A percentile compares a stretch with the other conserved stretches of the same genome.
Evolutionary conservation across 2,888 invertebrate species (phyloP).

Genomic region (Callinectes sapidus): DNA sequence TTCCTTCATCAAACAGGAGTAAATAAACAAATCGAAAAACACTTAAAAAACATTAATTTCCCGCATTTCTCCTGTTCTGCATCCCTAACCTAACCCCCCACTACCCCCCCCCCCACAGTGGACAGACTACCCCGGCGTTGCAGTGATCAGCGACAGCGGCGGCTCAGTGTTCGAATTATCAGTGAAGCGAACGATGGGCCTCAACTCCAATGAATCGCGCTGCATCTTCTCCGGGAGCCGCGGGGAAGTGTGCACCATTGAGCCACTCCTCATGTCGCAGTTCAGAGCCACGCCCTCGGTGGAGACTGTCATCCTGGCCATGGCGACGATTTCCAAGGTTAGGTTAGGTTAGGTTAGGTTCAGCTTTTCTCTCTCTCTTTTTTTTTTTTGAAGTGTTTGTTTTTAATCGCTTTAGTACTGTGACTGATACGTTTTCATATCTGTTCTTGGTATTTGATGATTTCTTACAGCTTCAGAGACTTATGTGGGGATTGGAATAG

Average conservation of each 20-base stretch:
- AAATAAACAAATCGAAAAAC: too few species aligned
- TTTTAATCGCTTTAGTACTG: too few species aligned
- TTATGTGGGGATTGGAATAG: too few species aligned
- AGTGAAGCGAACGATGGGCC: slow-evolving; percentile 83
- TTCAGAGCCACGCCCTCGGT: slow-evolving; percentile 82
- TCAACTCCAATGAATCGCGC: slow-evolving; percentile 84
- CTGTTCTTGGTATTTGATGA: too few species aligned
- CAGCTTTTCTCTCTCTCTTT: background rate
- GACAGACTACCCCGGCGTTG: slow-evolving; percentile 84
- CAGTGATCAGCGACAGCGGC: slow-evolving; percentile 91
- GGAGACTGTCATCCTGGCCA: slow-evolving; percentile 87
- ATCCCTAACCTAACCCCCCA: too few species aligned
- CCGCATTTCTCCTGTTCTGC: too few species aligned
- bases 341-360: background rate
- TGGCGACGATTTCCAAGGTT: slow-evolving; percentile 95
- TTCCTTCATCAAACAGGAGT: too few species aligned
- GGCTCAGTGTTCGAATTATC: slow-evolving; percentile 93
- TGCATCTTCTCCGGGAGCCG: slow-evolving; percentile 98
- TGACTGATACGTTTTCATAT: too few species aligned
- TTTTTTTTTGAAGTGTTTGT: background rate
- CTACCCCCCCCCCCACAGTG: slow-evolving; percentile 77
- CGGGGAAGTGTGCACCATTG: slow-evolving; percentile 91
- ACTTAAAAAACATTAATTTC: too few species aligned
- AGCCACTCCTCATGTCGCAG: slow-evolving; percentile 81
- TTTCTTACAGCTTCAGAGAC: too few species aligned